phyloP scores from a whole-genome alignment of 1,140 invertebrate genomes.

The Cyrtorhinus lividipennis region DNA sequence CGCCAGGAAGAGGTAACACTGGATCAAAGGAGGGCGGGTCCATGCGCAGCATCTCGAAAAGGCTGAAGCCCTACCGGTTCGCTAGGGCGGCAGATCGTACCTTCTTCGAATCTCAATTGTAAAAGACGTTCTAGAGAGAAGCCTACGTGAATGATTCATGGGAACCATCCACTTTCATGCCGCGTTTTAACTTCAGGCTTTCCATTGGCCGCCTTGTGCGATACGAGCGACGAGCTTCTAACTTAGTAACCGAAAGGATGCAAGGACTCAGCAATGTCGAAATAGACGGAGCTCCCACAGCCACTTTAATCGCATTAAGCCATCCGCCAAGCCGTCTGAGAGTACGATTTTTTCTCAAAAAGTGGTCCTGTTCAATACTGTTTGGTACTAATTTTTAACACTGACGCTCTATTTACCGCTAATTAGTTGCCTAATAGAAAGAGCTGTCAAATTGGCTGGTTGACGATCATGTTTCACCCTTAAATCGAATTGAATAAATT shows the following conservation, averaged over 20 bases:
- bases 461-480: no score
- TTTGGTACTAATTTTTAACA: no score
- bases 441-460: no score
- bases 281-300: not conserved
- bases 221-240: not conserved
- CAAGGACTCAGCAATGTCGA: not conserved
- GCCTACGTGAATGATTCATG: not conserved
- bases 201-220: not conserved
- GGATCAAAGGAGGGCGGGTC: not conserved
- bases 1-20: no score
- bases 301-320: not conserved
- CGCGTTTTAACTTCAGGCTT: not conserved
- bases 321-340: no score
- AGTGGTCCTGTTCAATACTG: no score
- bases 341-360: no score
- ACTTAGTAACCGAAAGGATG: not conserved
- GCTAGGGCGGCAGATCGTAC: not conserved
- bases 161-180: not conserved
- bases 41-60: conserved; percentile 2
- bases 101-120: conserved; percentile 4
- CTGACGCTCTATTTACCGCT: no score
- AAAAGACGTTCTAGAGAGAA: not conserved
- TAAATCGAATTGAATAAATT: no score
- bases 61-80: not conserved
- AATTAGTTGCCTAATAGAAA: no score